These are phyloP conservation scores for Kryptopterus vitreolus DNA, from an alignment of 2,797 vertebrate species.

Conservation along the genomic window DNA sequence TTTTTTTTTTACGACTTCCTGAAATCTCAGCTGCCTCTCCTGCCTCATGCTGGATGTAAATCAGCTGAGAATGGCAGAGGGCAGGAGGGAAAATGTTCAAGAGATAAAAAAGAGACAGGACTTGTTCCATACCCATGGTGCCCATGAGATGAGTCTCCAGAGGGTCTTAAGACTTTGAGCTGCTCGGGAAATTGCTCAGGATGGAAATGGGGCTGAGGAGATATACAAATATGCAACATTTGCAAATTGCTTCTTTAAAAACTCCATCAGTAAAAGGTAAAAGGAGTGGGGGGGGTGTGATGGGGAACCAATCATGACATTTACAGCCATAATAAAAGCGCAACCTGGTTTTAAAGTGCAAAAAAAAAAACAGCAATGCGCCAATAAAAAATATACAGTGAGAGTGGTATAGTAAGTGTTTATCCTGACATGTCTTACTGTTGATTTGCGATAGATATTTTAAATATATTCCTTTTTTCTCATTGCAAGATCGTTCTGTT, in stretches of 20 bases:
- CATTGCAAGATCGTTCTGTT: not conserved
- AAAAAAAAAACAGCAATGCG: conserved; percentile 34
- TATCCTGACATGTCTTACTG: conserved; percentile 2
- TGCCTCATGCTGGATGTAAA: conserved; percentile 82
- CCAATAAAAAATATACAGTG: conserved; percentile 19
- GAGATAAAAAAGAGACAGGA: conserved; percentile 74
- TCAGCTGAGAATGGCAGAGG: conserved; percentile 84
- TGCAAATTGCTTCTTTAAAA: conserved; percentile 72
- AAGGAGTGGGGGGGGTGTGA: not conserved
- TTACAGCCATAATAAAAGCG: conserved; percentile 53
- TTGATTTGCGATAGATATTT: not conserved
- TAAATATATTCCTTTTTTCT: conserved; percentile 43
- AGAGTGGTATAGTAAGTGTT: conserved; percentile 19
- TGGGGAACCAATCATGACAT: conserved; percentile 49
- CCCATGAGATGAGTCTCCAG: conserved; percentile 82
- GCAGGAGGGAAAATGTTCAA: conserved; percentile 78
- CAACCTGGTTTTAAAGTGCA: conserved; percentile 51
- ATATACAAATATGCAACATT: conserved; percentile 68
- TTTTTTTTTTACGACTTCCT: conserved; percentile 78
- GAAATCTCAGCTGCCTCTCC: conserved; percentile 71
- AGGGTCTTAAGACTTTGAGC: conserved; percentile 82
- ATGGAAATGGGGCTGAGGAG: conserved; percentile 64
- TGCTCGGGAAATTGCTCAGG: conserved; percentile 80
- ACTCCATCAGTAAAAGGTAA: conserved; percentile 56
- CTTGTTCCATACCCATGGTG: conserved; percentile 74